phyloP scores from a whole-genome alignment of 2,888 invertebrate species.

The Melanophora roralis region DNA sequence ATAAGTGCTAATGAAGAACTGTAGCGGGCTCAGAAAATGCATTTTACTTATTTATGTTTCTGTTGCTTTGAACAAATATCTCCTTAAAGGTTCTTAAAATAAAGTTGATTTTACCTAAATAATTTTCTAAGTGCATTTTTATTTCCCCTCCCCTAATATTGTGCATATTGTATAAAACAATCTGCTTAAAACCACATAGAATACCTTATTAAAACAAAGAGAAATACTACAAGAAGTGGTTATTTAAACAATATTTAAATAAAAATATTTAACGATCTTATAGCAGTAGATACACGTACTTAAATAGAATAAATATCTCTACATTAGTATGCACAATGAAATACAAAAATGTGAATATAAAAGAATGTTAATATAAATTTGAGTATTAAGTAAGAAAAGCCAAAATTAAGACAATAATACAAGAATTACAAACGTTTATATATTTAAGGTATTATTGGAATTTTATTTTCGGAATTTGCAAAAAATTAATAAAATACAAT shows the following conservation, averaged over 20 bases:
- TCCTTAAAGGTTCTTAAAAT: too few relatives aligned
- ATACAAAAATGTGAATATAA: background rate
- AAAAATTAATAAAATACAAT: background rate
- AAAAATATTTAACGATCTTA: constrained; percentile 20
- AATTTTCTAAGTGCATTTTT: too few relatives aligned
- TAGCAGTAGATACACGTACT: background rate
- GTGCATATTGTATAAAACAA: background rate
- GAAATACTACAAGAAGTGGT: background rate
- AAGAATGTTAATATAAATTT: constrained; percentile 10
- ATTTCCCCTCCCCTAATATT: too few relatives aligned
- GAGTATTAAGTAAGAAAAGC: background rate
- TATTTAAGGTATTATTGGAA: background rate
- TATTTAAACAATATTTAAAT: constrained; percentile 14
- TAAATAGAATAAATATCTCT: background rate
- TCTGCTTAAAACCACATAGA: background rate
- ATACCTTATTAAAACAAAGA: background rate
- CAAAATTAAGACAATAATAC: background rate
- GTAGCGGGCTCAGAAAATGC: too few relatives aligned
- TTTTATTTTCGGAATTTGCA: background rate
- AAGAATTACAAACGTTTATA: background rate
- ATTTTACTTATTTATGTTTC: too few relatives aligned
- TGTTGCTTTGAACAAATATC: too few relatives aligned
- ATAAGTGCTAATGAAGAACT: too few relatives aligned
- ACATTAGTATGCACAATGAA: background rate
- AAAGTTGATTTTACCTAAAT: too few relatives aligned